These are phyloP conservation scores for Centropyge bicolor DNA, from an alignment of 2,797 vertebrate species.

Conservation along the genomic window DNA sequence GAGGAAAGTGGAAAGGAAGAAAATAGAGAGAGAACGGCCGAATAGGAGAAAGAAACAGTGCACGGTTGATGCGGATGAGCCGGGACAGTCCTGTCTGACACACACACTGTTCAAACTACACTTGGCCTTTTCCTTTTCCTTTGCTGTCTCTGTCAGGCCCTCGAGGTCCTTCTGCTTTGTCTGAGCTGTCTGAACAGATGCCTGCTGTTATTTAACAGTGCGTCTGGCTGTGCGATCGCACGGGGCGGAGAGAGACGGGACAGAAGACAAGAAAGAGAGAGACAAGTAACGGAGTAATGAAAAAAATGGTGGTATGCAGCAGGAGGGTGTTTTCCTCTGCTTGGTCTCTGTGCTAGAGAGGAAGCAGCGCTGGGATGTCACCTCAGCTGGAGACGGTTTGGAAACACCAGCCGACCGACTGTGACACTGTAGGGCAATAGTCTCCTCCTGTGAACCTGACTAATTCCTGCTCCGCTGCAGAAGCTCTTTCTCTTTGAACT, in stretches of 20 bases:
- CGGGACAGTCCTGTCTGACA: conserved; percentile 68
- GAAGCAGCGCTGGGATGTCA: conserved; percentile 33
- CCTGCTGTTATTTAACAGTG: conserved; percentile 60
- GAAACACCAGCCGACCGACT: conserved; percentile 44
- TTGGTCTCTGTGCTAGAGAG: conserved; percentile 14
- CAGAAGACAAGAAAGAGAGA: conserved; percentile 18
- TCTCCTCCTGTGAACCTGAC: conserved; percentile 43
- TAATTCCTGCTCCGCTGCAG: conserved; percentile 32
- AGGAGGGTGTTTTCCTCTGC: conserved; percentile 3
- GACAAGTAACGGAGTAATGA: conserved; percentile 1
- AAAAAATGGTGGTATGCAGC: not conserved
- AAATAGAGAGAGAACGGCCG: not conserved
- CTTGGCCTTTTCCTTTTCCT: conserved; percentile 69
- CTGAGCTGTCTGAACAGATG: conserved; percentile 63
- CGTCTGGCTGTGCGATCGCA: conserved; percentile 12
- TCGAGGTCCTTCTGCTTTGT: conserved; percentile 58
- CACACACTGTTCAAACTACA: conserved; percentile 45
- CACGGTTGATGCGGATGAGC: conserved; percentile 61
- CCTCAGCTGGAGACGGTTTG: conserved; percentile 22
- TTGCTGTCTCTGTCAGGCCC: conserved; percentile 47
- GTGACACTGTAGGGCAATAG: conserved; percentile 32
- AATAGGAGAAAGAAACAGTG: conserved; percentile 30
- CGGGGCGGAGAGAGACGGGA: not conserved
- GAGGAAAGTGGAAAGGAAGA: not conserved
- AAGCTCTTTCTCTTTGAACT: not conserved